These are phyloP conservation scores for Biston betularia DNA, from an alignment of 2,888 invertebrate genomes.

Conservation along the genomic window DNA sequence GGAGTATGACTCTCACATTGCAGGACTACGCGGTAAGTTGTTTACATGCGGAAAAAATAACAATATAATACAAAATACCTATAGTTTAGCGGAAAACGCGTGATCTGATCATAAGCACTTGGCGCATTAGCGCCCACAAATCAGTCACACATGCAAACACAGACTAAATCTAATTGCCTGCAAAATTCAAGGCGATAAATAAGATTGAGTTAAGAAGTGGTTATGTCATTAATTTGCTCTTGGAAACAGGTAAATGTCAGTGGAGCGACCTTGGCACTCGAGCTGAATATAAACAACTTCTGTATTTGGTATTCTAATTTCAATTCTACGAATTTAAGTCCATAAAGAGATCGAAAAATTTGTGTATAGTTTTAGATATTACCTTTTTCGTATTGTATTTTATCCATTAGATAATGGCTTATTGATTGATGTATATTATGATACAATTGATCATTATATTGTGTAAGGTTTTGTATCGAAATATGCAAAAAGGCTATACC, in stretches of 20 bases:
- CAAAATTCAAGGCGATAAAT: conserved; percentile 38
- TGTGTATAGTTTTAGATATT: conserved; percentile 12
- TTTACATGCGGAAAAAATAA: conserved; percentile 14
- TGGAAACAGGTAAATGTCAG: conserved; percentile 59
- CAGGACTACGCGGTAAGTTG: conserved; percentile 92
- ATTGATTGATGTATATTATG: too few relatives aligned
- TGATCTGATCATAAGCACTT: conserved; percentile 17
- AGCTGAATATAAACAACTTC: conserved; percentile 58
- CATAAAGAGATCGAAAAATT: conserved; percentile 17
- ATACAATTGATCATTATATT: too few relatives aligned
- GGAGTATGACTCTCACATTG: conserved; percentile 95
- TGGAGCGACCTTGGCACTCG: conserved; percentile 60
- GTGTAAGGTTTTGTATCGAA: conserved; percentile 3
- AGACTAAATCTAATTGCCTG: conserved; percentile 28
- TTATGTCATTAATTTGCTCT: conserved; percentile 45
- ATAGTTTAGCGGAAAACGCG: conserved; percentile 12
- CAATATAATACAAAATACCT: background rate
- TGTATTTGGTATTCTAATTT: conserved; percentile 59
- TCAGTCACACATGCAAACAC: conserved; percentile 32
- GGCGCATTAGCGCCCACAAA: conserved; percentile 28
- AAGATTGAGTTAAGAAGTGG: conserved; percentile 32
- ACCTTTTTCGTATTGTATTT: conserved; percentile 9
- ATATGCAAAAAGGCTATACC: background rate
- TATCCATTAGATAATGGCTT: conserved; percentile 6
- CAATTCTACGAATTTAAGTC: conserved; percentile 32